Conservation (phyloP, 2,888 invertebrate genomes). For the Notodromas monacha region DNA sequence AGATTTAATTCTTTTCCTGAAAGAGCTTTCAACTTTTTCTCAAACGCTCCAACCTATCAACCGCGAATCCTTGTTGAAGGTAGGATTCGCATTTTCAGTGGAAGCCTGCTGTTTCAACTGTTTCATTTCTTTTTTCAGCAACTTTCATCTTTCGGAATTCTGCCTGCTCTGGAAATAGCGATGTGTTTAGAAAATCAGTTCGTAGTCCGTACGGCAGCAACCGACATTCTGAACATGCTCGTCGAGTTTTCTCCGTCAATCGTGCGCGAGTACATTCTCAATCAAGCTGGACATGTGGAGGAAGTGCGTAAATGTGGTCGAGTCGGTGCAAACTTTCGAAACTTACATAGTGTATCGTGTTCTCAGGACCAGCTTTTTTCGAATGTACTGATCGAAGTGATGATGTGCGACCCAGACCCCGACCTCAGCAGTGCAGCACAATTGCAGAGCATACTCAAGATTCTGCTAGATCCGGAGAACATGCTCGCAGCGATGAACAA, state of each 20-base stretch:
- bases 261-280: conserved; percentile 78
- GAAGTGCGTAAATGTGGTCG: conserved; percentile 25
- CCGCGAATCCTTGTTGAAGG: conserved; percentile 85
- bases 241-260: conserved; percentile 93
- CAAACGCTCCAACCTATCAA: conserved; percentile 89
- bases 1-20: conserved; percentile 82
- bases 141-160: conserved; percentile 48
- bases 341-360: conserved; percentile 8
- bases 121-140: conserved; percentile 19
- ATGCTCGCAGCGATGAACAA: conserved; percentile 76
- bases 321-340: too few relatives aligned
- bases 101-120: background rate
- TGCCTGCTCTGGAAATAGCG: conserved; percentile 63
- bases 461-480: conserved; percentile 83
- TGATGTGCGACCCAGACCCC: conserved; percentile 82
- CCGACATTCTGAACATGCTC: conserved; percentile 88
- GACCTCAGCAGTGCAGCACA: conserved; percentile 92
- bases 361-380: conserved; percentile 45
- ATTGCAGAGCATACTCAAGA: conserved; percentile 66
- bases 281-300: conserved; percentile 58
- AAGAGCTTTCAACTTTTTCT: conserved; percentile 96
- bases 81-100: too few relatives aligned
- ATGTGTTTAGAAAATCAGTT: conserved; percentile 51
- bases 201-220: conserved; percentile 30
- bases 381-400: conserved; percentile 91